Evolutionary conservation across 2,888 invertebrate species (phyloP).

Genomic region (Amblyjoppa proteus): DNA sequence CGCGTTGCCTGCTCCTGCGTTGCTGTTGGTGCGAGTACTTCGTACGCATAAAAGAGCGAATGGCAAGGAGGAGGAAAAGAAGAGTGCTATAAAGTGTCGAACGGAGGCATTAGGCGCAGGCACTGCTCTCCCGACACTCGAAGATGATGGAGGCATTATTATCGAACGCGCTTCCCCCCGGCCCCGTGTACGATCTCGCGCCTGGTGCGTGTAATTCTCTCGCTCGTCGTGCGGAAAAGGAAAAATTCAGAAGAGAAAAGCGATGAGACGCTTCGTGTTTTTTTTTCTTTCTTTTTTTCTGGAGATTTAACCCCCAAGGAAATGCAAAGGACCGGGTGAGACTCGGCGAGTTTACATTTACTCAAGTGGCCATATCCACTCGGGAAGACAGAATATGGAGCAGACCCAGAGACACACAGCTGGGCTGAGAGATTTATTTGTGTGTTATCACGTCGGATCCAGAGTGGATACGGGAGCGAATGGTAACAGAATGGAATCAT

Average conservation of each 20-base stretch:
- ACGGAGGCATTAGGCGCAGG: conserved; percentile 39
- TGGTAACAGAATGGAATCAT: conserved; percentile 48
- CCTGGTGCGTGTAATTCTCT: conserved; percentile 24
- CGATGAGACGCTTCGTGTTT: neutral
- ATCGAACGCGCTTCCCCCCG: conserved; percentile 37
- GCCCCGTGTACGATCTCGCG: neutral
- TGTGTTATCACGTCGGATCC: conserved; percentile 74
- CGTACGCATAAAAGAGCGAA: conserved; percentile 45
- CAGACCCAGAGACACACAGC: conserved; percentile 67
- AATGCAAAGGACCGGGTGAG: conserved; percentile 1
- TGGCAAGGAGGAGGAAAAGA: conserved; percentile 36
- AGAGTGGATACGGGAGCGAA: conserved; percentile 72
- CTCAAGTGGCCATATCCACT: conserved; percentile 53
- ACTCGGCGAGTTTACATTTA: conserved; percentile 27
- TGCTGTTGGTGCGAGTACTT: conserved; percentile 44
- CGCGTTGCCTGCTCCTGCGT: conserved; percentile 4
- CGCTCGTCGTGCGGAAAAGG: conserved; percentile 8
- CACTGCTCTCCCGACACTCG: conserved; percentile 50
- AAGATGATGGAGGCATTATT: conserved; percentile 63
- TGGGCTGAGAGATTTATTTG: conserved; percentile 77
- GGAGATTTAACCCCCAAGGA: neutral
- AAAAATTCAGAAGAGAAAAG: neutral
- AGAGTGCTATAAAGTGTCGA: conserved; percentile 41
- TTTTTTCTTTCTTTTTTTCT: neutral
- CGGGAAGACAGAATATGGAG: conserved; percentile 68